Percentiles rank a stretch among this genome's conserved stretches.
These are phyloP conservation scores for Pinctada fucata DNA, from an alignment of 2,888 invertebrate genomes.

Conservation along the genomic window DNA sequence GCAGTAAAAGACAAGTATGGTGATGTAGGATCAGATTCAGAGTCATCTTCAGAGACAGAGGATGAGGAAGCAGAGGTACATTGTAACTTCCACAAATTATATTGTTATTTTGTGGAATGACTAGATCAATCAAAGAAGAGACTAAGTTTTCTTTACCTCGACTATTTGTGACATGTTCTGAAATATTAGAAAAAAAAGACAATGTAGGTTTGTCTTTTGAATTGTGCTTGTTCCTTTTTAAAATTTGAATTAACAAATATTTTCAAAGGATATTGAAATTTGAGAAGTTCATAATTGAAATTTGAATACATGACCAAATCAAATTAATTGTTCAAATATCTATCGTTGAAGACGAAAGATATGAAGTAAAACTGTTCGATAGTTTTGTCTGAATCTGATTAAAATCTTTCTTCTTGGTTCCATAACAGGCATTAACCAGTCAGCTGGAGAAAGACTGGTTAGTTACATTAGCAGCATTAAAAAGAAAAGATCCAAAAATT, in stretches of 20 bases:
- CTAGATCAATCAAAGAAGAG: no score
- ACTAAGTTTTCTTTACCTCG: no score
- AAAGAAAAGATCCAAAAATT: conserved; percentile 92
- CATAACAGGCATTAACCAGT: conserved; percentile 81
- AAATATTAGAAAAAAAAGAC: neutral
- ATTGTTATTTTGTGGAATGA: no score
- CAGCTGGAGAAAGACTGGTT: conserved; percentile 91
- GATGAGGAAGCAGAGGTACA: conserved; percentile 74
- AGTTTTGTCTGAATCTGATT: neutral
- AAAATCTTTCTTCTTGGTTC: neutral
- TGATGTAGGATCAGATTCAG: conserved; percentile 79
- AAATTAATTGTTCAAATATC: no score
- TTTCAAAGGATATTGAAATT: no score
- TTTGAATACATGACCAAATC: no score
- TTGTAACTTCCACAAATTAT: neutral
- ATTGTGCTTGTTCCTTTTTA: no score
- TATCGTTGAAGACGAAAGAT: neutral
- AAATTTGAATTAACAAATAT: no score
- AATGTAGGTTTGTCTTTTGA: no score
- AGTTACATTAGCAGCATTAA: conserved; percentile 89
- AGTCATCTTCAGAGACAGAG: conserved; percentile 73
- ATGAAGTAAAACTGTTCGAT: neutral
- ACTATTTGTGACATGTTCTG: neutral
- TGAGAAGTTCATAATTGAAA: no score
- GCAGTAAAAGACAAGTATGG: conserved; percentile 88